A percentile compares a stretch with the other conserved stretches of the same genome.
These are phyloP conservation scores for Stegastes partitus DNA, from an alignment of 2,113 vertebrate genomes.

Conservation along the genomic window DNA sequence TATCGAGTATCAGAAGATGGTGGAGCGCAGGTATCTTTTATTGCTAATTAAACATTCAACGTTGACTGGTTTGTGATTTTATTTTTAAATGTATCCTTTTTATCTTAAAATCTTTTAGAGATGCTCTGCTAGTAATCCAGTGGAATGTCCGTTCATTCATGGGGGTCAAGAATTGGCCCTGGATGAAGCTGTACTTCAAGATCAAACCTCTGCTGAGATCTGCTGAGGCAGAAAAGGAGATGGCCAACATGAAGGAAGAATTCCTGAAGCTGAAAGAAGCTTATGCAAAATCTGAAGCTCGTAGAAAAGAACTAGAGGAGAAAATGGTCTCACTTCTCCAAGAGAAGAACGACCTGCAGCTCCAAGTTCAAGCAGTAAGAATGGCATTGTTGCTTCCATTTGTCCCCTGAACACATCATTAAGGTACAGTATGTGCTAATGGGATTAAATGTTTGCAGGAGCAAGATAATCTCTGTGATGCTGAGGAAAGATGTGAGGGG, in stretches of 20 bases:
- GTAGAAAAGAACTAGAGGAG: conserved; percentile 93
- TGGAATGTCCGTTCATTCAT: conserved; percentile 94
- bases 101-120: conserved; percentile 80
- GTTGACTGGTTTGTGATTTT: conserved; percentile 2
- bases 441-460: conserved; percentile 80
- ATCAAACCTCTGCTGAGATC: conserved; percentile 92
- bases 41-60: neutral
- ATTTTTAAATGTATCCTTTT: neutral
- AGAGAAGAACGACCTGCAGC: conserved; percentile 93
- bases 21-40: conserved; percentile 87
- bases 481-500: conserved; percentile 92
- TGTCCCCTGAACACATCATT: neutral
- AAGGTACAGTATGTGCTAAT: conserved; percentile 7
- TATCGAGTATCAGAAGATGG: conserved; percentile 91
- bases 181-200: conserved; percentile 94
- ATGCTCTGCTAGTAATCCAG: conserved; percentile 91
- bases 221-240: conserved; percentile 89
- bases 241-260: conserved; percentile 88
- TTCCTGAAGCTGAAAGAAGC: conserved; percentile 87
- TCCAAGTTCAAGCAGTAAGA: conserved; percentile 92
- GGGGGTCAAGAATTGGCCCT: conserved; percentile 93
- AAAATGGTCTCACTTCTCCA: conserved; percentile 94
- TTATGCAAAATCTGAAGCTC: conserved; percentile 89
- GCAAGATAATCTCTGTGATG: conserved; percentile 91
- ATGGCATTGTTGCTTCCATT: conserved; percentile 52